Base-by-base conservation (phyloP, 1,140 invertebrate genomes). In the Atopsyche davidsoni region DNA sequence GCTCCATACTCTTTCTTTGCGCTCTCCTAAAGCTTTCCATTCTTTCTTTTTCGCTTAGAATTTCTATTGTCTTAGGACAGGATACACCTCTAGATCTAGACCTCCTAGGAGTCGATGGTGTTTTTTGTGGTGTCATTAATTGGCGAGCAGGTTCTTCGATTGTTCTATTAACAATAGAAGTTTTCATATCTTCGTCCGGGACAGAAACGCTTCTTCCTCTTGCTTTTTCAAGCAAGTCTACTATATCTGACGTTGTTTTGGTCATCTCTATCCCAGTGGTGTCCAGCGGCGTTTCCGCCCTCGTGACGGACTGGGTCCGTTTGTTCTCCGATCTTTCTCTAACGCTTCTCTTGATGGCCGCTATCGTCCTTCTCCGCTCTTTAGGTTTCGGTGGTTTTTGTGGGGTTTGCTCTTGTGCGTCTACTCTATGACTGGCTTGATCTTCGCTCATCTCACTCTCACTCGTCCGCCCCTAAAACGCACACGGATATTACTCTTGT, bases 401-500 rank as follows among this genome's bases (percentile, higher is more conserved):
- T 21, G 55, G 46, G n/a, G n/a, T n/a, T n/a, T n/a, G n/a, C n/a
- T n/a, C n/a, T 60, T 59, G 52, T 18, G 51, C 31, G 35, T 58
- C 38, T 38, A 48, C 18, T 36, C 40, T 54, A 34, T 40, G 44
- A 61, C 58, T 67, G 45, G 62, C 63, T 60, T 66, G 64, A 49
- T 52, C 72, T 54, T 73, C 72, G 64, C 72, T 74, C 72, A 74
- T 73, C 57, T 74, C 72, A 68, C 70, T 74, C 61, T 74, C 72
- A 72, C 72, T 74, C 63, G 72, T 74, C 62, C 70, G 71, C 63
- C 61, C 71, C 72, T 74, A 70, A 60, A 73, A 72, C 39, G 31
- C 32, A 43, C 9, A 43, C 36, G 41, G 11, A 46, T 14, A 46
- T 31, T 52, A 44, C 32, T 17, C 11, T 39, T 18, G 24, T 17